These are phyloP conservation scores for Colaptes auratus DNA, from an alignment of 2,113 vertebrate genomes.

Conservation along the genomic window DNA sequence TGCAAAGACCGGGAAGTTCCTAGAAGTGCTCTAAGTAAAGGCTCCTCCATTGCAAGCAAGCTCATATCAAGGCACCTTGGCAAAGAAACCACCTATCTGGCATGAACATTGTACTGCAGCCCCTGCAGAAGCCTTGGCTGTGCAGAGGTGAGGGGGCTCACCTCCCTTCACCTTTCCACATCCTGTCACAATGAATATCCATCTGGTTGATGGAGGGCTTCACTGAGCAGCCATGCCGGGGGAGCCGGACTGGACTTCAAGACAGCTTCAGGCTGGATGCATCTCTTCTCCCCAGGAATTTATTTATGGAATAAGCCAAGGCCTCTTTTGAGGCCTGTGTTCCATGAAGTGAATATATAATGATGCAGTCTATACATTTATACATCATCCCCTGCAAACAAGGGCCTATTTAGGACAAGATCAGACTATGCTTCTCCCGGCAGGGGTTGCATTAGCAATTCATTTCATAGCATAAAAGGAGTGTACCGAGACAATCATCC, in stretches of 20 bases:
- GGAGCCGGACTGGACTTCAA: background rate
- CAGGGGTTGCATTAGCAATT: constrained; percentile 68
- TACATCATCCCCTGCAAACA: constrained; percentile 72
- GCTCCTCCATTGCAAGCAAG: background rate
- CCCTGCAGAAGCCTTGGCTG: fast-evolving
- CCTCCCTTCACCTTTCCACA: background rate
- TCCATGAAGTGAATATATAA: constrained; percentile 72
- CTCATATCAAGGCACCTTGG: background rate
- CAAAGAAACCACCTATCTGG: background rate
- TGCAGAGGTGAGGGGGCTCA: background rate
- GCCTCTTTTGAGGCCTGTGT: constrained; percentile 35
- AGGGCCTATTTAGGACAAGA: constrained; percentile 69
- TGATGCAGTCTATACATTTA: constrained; percentile 56
- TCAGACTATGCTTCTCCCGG: constrained; percentile 69
- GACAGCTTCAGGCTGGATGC: constrained; percentile 17
- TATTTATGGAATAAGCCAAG: constrained; percentile 56
- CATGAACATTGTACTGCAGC: fast-evolving
- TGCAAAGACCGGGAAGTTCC: background rate
- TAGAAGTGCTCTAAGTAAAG: background rate
- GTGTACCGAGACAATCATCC: constrained; percentile 39
- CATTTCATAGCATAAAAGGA: constrained; percentile 62
- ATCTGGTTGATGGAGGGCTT: background rate
- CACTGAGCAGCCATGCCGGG: background rate
- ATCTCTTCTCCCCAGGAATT: constrained; percentile 45
- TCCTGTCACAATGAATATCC: background rate